phyloP scores from a whole-genome alignment of 2,888 invertebrate genomes.

The Pogonocherus hispidulus region DNA sequence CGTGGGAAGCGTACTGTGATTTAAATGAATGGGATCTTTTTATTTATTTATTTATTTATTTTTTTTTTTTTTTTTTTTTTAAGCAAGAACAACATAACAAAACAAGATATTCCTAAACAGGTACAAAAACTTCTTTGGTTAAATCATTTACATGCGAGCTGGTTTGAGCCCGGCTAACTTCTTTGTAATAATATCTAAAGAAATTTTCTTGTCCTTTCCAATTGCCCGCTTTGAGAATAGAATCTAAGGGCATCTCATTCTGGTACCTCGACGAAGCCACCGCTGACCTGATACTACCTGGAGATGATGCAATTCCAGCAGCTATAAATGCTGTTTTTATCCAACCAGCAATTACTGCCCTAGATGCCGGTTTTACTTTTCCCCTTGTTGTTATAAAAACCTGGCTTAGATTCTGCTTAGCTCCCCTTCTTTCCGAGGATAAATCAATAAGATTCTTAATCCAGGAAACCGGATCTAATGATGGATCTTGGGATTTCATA shows the following conservation, averaged over 20 bases:
- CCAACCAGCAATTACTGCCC: slow-evolving; percentile 39
- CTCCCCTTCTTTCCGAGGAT: slow-evolving; percentile 22
- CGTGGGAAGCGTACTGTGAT: slow-evolving; percentile 14
- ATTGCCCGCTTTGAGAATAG: slow-evolving; percentile 4
- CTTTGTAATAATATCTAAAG: background rate
- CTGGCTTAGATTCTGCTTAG: background rate
- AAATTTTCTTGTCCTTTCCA: slow-evolving; percentile 6
- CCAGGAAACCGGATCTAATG: slow-evolving; percentile 38
- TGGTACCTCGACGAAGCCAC: slow-evolving; percentile 5
- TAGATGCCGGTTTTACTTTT: slow-evolving; percentile 33
- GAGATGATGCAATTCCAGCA: background rate
- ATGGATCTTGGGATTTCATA: slow-evolving; percentile 2
- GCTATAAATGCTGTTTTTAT: slow-evolving; percentile 29
- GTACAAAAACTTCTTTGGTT: background rate
- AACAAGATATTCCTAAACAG: background rate
- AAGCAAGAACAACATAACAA: background rate
- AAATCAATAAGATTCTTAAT: slow-evolving; percentile 23
- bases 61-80: background rate
- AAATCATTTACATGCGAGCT: background rate
- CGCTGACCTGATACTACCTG: slow-evolving; percentile 3
- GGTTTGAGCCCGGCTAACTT: background rate
- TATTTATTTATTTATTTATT: background rate
- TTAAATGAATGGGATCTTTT: background rate
- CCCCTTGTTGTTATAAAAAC: slow-evolving; percentile 43
- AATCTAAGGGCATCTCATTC: background rate